phyloP scores from a whole-genome alignment of 1,140 invertebrate species.

The Plectrocnemia conspersa region DNA sequence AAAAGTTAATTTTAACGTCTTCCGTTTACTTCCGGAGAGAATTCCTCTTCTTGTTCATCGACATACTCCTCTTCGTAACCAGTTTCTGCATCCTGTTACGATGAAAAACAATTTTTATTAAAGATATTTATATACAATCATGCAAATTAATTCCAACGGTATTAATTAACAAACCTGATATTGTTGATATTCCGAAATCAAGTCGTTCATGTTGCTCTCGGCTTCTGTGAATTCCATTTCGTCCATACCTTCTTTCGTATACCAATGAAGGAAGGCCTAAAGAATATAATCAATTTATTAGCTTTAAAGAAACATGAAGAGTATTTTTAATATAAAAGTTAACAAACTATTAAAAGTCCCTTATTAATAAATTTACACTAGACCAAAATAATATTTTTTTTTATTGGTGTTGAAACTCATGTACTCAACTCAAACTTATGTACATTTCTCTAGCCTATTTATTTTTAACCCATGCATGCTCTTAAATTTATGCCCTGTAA shows the following conservation, averaged over 20 bases:
- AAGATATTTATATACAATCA: too few species aligned
- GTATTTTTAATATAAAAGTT: neutral
- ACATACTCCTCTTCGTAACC: conserved; percentile 16
- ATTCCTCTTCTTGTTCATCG: conserved; percentile 14
- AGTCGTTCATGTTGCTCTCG: conserved; percentile 77
- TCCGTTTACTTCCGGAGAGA: too few species aligned
- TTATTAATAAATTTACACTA: neutral
- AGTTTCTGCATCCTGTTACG: conserved; percentile 22
- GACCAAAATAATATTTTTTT: neutral
- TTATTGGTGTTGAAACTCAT: neutral
- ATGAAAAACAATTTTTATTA: neutral
- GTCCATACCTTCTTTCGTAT: conserved; percentile 79
- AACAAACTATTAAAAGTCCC: neutral
- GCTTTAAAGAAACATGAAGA: neutral
- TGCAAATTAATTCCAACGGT: neutral
- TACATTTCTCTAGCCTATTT: neutral
- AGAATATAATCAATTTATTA: neutral
- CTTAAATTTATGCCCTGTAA: too few species aligned
- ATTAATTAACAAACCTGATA: conserved; percentile 59
- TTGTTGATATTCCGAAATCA: conserved; percentile 86
- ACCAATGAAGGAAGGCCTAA: conserved; percentile 85
- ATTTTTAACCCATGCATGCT: neutral
- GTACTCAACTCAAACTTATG: neutral
- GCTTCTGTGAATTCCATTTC: conserved; percentile 73
- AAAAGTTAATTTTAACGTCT: too few species aligned